Evolutionary conservation across 2,113 vertebrate genomes (phyloP).

Genomic region (Gallinago jamesoni): DNA sequence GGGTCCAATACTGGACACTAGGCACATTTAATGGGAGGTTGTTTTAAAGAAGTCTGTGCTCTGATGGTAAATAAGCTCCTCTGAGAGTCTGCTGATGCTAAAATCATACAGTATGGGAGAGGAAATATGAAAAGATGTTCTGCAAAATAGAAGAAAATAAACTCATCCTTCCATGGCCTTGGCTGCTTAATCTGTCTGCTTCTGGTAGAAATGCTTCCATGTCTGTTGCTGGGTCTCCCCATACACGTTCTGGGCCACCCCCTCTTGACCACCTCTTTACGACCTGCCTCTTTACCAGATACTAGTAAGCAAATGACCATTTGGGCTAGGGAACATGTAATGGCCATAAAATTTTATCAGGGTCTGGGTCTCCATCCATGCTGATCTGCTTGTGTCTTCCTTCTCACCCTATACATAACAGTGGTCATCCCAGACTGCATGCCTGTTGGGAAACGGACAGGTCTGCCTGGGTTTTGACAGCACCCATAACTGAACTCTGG

Average conservation of each 20-base stretch:
- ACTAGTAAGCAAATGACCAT: background rate
- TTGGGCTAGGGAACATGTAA: background rate
- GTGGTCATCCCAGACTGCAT: background rate
- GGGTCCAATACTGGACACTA: background rate
- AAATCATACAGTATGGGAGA: background rate
- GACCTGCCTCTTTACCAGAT: background rate
- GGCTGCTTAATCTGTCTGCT: fast-evolving
- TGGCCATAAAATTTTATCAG: background rate
- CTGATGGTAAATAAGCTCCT: background rate
- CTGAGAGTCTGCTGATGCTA: background rate
- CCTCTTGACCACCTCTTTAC: background rate
- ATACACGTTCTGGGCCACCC: fast-evolving
- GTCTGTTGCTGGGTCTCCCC: background rate
- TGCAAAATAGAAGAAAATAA: background rate
- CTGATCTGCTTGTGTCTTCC: background rate
- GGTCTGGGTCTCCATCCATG: background rate
- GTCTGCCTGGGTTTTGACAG: background rate
- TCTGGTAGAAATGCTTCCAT: background rate
- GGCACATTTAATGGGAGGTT: background rate
- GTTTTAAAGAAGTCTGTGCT: background rate
- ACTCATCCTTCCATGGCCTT: background rate
- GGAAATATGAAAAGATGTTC: background rate
- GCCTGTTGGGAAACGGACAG: background rate
- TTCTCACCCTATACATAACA: background rate
- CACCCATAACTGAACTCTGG: background rate